Evolutionary conservation across 2,797 vertebrate genomes (phyloP).

Genomic region (Brachymystax lenok): DNA sequence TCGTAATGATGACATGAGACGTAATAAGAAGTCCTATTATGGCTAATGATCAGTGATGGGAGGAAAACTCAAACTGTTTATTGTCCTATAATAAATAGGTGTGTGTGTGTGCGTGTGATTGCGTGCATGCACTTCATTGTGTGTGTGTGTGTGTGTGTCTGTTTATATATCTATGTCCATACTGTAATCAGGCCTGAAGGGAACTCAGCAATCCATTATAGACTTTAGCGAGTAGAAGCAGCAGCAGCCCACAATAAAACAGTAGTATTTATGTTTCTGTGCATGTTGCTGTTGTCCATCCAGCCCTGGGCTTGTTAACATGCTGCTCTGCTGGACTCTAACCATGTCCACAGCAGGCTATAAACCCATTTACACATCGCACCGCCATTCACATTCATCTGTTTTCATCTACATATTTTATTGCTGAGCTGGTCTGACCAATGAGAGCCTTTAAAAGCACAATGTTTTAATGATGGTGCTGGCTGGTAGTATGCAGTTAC

Average conservation of each 20-base stretch:
- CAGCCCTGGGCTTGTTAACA: slow-evolving; percentile 2
- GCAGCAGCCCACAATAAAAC: background rate
- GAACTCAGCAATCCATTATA: background rate
- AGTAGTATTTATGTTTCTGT: background rate
- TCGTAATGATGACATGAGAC: background rate
- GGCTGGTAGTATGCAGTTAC: too few species aligned
- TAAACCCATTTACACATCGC: background rate
- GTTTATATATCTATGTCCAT: background rate
- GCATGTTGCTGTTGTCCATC: background rate
- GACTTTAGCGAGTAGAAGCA: too few species aligned
- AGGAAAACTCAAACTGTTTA: background rate
- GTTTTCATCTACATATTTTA: background rate
- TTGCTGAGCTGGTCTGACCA: background rate
- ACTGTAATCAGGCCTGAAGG: background rate
- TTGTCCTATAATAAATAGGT: background rate
- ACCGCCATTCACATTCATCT: background rate
- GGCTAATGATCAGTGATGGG: background rate
- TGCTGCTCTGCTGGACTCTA: background rate
- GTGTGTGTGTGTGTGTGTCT: too few species aligned
- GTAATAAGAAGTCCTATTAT: background rate
- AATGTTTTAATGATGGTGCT: background rate
- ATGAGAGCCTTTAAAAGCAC: background rate
- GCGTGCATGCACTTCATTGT: too few species aligned
- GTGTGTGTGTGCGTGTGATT: background rate
- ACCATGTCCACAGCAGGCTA: slow-evolving; percentile 14